Evolutionary conservation across 2,797 vertebrate species (phyloP).

Genomic region (Lacerta bilineata): DNA sequence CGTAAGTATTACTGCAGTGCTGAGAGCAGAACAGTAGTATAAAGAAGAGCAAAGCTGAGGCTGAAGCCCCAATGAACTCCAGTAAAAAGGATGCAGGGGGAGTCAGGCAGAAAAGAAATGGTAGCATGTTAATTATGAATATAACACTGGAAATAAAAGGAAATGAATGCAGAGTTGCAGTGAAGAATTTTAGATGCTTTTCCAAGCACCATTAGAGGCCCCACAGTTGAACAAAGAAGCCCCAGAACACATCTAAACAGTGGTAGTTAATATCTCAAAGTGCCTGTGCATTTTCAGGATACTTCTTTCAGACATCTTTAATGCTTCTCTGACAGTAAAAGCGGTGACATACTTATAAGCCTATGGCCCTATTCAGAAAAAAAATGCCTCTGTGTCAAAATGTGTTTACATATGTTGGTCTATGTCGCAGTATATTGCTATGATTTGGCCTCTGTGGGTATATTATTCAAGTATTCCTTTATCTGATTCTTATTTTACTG

Average conservation of each 20-base stretch:
- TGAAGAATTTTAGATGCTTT: background rate
- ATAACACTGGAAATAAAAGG: constrained; percentile 18
- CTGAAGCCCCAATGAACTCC: background rate
- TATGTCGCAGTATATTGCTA: too few species aligned
- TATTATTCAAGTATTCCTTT: too few species aligned
- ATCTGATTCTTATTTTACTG: too few species aligned
- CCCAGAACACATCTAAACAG: background rate
- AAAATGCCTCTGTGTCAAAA: too few species aligned
- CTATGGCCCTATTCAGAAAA: background rate
- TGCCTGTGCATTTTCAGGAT: background rate
- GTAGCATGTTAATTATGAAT: constrained; percentile 23
- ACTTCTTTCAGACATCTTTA: background rate
- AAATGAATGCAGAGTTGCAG: background rate
- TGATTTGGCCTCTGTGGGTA: too few species aligned
- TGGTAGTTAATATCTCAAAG: background rate
- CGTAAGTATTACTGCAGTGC: constrained; percentile 1
- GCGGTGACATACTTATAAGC: background rate
- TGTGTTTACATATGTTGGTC: too few species aligned
- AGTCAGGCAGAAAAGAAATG: constrained; percentile 11
- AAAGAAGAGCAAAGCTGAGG: background rate
- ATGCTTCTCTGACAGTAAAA: background rate
- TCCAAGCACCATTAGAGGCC: background rate
- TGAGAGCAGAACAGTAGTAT: constrained; percentile 3
- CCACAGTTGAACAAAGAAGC: background rate
- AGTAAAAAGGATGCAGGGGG: background rate